These are phyloP conservation scores for Aproaerema taeniolella DNA, from an alignment of 2,888 invertebrate species.

Conservation along the genomic window DNA sequence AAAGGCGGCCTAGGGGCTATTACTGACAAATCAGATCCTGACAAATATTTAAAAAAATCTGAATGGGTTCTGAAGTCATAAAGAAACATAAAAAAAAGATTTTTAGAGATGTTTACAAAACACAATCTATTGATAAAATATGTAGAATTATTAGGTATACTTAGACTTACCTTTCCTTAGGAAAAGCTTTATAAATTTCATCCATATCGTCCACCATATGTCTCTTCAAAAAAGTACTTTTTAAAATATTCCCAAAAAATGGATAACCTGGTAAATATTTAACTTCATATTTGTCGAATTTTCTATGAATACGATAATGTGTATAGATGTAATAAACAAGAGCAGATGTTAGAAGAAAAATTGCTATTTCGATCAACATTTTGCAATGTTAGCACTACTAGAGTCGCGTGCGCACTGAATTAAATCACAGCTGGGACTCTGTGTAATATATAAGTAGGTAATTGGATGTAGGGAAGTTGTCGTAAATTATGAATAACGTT, in stretches of 20 bases:
- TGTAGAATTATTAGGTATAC: too few species aligned
- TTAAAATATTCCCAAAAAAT: conserved; percentile 46
- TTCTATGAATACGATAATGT: conserved; percentile 34
- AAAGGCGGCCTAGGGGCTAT: too few species aligned
- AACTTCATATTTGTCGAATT: conserved; percentile 39
- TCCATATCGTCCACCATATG: conserved; percentile 46
- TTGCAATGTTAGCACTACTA: too few species aligned
- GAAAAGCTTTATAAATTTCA: conserved; percentile 44
- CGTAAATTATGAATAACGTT: too few species aligned
- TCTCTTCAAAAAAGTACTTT: conserved; percentile 30
- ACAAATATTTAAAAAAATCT: too few species aligned
- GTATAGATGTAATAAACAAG: conserved; percentile 35
- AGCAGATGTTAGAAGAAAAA: conserved; percentile 38
- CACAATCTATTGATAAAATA: conserved; percentile 5
- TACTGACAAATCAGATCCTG: neutral
- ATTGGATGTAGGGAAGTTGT: too few species aligned
- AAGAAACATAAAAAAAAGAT: too few species aligned
- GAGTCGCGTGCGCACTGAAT: too few species aligned
- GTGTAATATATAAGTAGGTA: too few species aligned
- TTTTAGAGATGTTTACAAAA: conserved; percentile 19
- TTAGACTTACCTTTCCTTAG: conserved; percentile 44
- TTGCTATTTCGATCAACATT: conserved; percentile 49
- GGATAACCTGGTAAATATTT: conserved; percentile 47
- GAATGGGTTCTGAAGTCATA: too few species aligned
- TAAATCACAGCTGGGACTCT: too few species aligned